Percentiles rank a stretch among this genome's conserved stretches.
These are phyloP conservation scores for Corythornis cristatus DNA, from an alignment of 2,113 vertebrate species.

Conservation along the genomic window DNA sequence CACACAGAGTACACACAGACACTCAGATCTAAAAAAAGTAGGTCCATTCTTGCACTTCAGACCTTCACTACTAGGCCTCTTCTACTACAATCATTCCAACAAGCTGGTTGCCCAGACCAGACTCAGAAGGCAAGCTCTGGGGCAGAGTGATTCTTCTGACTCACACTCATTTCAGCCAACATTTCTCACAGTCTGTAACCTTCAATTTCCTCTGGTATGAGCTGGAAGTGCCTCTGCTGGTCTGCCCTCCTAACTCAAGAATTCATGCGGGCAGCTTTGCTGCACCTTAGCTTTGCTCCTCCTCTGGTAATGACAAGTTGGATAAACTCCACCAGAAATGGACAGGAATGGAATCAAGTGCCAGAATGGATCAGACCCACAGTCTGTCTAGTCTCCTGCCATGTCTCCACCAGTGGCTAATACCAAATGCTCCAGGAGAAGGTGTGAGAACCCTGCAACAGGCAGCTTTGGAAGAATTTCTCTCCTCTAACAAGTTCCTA, in stretches of 20 bases:
- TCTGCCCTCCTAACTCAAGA: neutral
- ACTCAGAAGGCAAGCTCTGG: neutral
- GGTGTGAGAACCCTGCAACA: neutral
- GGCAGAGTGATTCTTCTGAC: neutral
- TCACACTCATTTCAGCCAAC: neutral
- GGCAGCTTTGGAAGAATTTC: neutral
- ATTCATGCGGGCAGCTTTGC: neutral
- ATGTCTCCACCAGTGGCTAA: neutral
- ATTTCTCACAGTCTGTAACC: neutral
- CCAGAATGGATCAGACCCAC: neutral
- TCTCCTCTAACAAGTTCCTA: slow-evolving; percentile 5
- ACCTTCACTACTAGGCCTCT: neutral
- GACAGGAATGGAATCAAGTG: neutral
- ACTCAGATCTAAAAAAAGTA: neutral
- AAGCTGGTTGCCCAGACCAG: neutral
- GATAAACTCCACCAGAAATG: neutral
- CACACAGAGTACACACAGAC: neutral
- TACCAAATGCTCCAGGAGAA: neutral
- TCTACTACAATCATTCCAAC: fast-evolving
- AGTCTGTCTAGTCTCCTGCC: neutral
- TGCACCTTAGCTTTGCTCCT: slow-evolving; percentile 27
- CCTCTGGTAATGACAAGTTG: neutral
- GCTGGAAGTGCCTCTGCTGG: neutral
- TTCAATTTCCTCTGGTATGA: neutral
- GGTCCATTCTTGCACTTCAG: neutral